phyloP scores from a whole-genome alignment of 2,797 vertebrate genomes.

The Premnoplex brunnescens region DNA sequence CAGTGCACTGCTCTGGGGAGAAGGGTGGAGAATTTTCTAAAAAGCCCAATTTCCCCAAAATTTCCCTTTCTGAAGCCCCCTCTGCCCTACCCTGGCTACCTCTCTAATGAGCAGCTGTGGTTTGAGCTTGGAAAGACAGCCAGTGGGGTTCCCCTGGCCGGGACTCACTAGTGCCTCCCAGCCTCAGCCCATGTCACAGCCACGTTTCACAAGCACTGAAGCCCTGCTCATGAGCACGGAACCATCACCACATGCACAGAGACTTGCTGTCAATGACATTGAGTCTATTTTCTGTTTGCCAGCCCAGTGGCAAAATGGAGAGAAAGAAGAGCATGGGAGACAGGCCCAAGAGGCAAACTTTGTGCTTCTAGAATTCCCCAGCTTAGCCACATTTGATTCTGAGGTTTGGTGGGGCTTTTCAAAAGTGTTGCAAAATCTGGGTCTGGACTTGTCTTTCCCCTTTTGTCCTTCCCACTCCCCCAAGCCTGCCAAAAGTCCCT shows the following conservation, averaged over 20 bases:
- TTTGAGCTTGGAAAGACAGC: neutral
- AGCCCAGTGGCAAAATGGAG: neutral
- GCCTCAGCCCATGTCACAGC: neutral
- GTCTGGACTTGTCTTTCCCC: neutral
- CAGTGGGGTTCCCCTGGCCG: neutral
- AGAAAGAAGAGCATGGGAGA: neutral
- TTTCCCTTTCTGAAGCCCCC: neutral
- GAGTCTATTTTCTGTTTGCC: conserved; percentile 3
- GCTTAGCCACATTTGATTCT: neutral
- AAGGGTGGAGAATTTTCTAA: neutral
- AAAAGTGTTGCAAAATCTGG: conserved; percentile 15
- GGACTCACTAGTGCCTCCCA: neutral
- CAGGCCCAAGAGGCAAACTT: neutral
- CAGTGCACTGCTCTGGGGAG: neutral
- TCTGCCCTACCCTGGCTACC: neutral
- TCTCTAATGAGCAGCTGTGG: neutral
- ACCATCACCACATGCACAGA: neutral
- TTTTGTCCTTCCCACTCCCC: neutral
- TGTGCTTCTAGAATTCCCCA: neutral
- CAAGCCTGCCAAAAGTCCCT: neutral
- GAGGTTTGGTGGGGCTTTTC: neutral
- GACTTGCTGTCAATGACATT: neutral
- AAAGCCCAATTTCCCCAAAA: neutral
- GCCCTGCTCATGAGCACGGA: neutral
- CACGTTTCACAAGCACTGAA: neutral